Evolutionary conservation across 2,888 invertebrate genomes (phyloP).

Genomic region (Steromphala cineraria): DNA sequence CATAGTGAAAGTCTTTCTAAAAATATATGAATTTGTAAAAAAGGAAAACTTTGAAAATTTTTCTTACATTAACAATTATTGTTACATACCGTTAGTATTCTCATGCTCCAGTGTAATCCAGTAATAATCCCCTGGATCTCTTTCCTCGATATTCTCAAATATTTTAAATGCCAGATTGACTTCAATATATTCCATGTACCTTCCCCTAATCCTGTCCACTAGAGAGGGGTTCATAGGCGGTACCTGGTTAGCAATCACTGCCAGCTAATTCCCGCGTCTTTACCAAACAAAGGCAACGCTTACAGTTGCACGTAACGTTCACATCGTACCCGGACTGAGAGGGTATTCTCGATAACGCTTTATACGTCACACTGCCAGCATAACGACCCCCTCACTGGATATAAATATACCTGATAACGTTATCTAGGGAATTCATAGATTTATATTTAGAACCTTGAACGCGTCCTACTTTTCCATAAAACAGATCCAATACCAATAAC

Average conservation of each 20-base stretch:
- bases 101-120: background rate
- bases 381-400: no score
- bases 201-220: background rate
- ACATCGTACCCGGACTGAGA: background rate
- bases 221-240: background rate
- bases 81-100: background rate
- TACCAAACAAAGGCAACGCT: background rate
- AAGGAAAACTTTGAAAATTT: no score
- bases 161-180: background rate
- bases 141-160: conserved; percentile 1
- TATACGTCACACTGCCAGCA: no score
- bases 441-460: no score
- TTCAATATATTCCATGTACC: conserved; percentile 1
- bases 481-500: no score
- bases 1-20: no score
- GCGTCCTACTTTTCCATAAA: no score
- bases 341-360: no score
- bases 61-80: background rate
- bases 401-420: no score
- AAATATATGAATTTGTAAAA: no score
- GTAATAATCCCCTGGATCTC: background rate
- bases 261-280: background rate
- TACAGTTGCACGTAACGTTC: background rate
- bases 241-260: background rate
- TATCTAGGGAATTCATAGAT: no score